These are phyloP conservation scores for Haliclona indistincta DNA, from an alignment of 37 sponge, comb jelly and placozoan species.

Conservation along the genomic window DNA sequence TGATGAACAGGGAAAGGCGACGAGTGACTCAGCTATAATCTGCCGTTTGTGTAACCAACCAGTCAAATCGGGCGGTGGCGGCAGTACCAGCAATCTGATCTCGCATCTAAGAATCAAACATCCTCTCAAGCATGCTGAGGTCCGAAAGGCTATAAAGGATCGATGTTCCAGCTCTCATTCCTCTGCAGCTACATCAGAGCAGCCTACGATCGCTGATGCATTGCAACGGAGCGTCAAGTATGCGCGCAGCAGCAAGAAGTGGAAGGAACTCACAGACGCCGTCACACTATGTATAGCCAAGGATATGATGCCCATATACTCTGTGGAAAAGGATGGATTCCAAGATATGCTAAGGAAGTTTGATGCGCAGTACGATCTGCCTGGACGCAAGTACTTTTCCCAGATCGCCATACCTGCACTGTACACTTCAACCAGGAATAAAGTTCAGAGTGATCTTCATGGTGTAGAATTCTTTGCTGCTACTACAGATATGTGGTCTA, in stretches of 20 bases:
- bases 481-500: constrained; percentile 49
- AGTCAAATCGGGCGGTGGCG: constrained; percentile 18
- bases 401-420: background rate
- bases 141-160: background rate
- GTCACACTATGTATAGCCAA: background rate
- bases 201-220: background rate
- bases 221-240: background rate
- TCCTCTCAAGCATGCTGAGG: background rate
- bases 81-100: constrained; percentile 36
- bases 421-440: background rate
- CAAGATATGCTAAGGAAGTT: background rate
- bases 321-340: constrained; percentile 9
- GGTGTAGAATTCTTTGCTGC: constrained; percentile 18
- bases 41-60: background rate
- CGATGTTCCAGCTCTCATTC: background rate
- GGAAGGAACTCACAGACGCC: background rate
- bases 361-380: constrained; percentile 10
- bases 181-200: background rate
- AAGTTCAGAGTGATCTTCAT: constrained; percentile 5
- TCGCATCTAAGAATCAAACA: background rate
- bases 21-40: background rate
- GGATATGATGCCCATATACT: constrained; percentile 8
- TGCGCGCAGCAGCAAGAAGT: background rate
- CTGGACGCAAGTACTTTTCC: constrained; percentile 4
- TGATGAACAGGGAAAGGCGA: background rate